These are phyloP conservation scores for Crocidura indochinensis DNA, from an alignment of 2,797 vertebrate genomes.

Conservation along the genomic window DNA sequence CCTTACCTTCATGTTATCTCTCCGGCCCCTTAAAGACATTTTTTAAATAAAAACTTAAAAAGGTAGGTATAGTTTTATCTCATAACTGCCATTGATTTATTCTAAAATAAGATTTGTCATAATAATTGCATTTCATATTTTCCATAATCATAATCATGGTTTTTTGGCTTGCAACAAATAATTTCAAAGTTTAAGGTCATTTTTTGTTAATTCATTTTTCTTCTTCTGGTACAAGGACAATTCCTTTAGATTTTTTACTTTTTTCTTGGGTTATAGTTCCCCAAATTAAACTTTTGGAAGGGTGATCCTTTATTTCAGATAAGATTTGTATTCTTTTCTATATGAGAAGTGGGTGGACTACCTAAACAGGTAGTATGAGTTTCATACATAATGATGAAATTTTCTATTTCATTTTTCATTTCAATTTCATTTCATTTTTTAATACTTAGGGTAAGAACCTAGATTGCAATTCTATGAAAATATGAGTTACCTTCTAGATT, in stretches of 20 bases:
- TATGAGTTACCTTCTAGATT: background rate
- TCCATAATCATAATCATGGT: background rate
- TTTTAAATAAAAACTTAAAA: too few species aligned
- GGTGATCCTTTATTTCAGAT: background rate
- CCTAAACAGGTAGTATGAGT: background rate
- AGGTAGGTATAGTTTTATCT: too few species aligned
- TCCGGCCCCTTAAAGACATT: too few species aligned
- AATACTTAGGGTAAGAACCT: background rate
- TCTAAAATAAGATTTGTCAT: background rate
- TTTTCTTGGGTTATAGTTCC: background rate
- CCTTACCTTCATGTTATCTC: too few species aligned
- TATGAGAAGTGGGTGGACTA: too few species aligned
- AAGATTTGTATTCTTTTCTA: background rate
- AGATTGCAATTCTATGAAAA: background rate
- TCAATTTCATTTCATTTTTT: too few species aligned
- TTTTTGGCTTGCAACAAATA: conserved; percentile 12
- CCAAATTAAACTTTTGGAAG: background rate
- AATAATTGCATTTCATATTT: background rate
- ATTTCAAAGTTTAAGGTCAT: conserved; percentile 8
- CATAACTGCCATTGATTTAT: background rate
- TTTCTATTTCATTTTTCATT: too few species aligned
- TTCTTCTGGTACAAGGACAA: conserved; percentile 4
- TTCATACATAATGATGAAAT: background rate
- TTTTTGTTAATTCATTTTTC: background rate
- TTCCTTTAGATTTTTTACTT: background rate